Evolutionary conservation across 1,140 invertebrate genomes (phyloP), one percentile per base, ranked within the genome.

Genomic region (Drosophila parabipectinata): DNA sequence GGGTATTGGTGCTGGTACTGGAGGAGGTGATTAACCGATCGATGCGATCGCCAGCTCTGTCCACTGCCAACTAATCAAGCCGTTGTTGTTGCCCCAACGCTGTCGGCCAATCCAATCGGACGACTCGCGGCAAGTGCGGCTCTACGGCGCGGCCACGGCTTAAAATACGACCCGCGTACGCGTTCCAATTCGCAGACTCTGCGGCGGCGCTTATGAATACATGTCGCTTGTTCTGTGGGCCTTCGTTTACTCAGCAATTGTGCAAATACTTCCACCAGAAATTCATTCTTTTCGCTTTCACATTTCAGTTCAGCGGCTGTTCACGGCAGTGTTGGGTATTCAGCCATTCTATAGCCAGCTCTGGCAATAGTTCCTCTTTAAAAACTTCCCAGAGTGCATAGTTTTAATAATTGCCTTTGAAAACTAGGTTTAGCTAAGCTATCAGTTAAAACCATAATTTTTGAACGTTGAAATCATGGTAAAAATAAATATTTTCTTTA

Each of bases 1-100:
- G 26, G 37, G 52, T 24, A 51, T 30, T 57, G 45, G n/a, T 60
- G 34, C 39, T 63, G 59, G 8, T 45, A 37, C 26, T 58, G 59
- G 45, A 12, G 47, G 15, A 34, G 51, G 67, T 73, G 51, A 55
- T 58, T 77, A 72, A 68, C 56, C 56, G 71, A 37, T 55, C 51
- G 71, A 28, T 82, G 69, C 75, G 56, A 52, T 48, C 73, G 73
- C 45, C 52, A 61, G 73, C 73, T 56, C 64, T 67, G 72, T 67
- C 75, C 74, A 67, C 54, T 59, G 72, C 54, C 72, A 76, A 75
- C 72, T 75, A 76, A 75, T 67, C 72, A 75, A 67, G 72, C 37
- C 28, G 52, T 48, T 77, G 73, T 62, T 76, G 54, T 67, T 67
- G 60, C 52, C 54, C 37, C 47, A 55, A 26, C 15, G 24, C 50